Evolutionary conservation across 2,888 invertebrate species (phyloP), one percentile per base, ranked within the genome.

Genomic region (Clusia tigrina): DNA sequence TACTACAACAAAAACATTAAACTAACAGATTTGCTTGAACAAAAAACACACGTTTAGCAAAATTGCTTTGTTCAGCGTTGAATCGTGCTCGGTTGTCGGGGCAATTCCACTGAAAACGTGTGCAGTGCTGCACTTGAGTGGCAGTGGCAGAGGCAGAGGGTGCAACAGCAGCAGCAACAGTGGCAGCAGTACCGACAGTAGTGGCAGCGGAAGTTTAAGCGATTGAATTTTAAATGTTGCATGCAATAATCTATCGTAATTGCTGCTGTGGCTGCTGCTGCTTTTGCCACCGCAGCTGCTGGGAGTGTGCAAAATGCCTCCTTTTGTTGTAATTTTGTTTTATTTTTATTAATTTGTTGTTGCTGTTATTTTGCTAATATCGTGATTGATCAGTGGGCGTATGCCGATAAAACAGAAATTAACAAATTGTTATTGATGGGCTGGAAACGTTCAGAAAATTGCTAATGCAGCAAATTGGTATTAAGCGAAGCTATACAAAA

Each of bases 211-310:
- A 42, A 42, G 42, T n/a, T 42, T 6, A 6, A n/a, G 9, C n/a
- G 42, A 42, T 42, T 42, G 42, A 10, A 42, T 42, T 42, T 42
- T 42, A 42, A 42, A 42, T 42, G 42, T 42, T 42, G 42, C 42
- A n/a, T 42, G 42, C 12, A 10, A 17, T 42, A 42, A 42, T 42
- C n/a, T 42, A n/a, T 15, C 42, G 9, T 42, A 42, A 42, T 42
- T 42, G n/a, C 42, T 42, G n/a, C n/a, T n/a, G n/a, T n/a, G n/a
- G n/a, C n/a, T n/a, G n/a, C n/a, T n/a, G n/a, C n/a, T n/a, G n/a
- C n/a, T n/a, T n/a, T n/a, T n/a, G n/a, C n/a, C n/a, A n/a, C n/a
- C n/a, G n/a, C n/a, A n/a, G n/a, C n/a, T n/a, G n/a, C n/a, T n/a
- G 32, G 32, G 32, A 5, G 32, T 32, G 32, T 32, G 32, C 32